Base-by-base conservation (phyloP, 1,140 invertebrate genomes). In the Sinella curviseta region DNA sequence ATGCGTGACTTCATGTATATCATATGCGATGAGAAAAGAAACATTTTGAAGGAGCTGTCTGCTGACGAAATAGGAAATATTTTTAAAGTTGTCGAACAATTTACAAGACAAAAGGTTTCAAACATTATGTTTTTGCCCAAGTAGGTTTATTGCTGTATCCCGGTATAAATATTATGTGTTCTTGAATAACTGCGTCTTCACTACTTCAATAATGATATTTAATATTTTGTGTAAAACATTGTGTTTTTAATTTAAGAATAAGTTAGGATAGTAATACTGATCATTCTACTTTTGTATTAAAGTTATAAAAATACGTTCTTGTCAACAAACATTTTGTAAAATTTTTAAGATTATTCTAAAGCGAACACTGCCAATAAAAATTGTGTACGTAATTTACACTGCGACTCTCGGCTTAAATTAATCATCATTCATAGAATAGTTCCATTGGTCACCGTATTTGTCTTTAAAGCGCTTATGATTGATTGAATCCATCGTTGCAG, bases 401-500 rank as follows among this genome's bases (percentile, higher is more conserved):
- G 57, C 57, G 8, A 60, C 8, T 60, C 57, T 60, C 14, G 24
- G 24, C 24, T 60, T 70, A 70, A 24, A 31, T 75, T 54, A 75
- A 48, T 75, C 74, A 75, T 78, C 75, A 30, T 78, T 78, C 80
- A 81, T 81, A 20, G 85, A 82, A 79, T 90, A 90, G 84, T 90
- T 88, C 83, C 89, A 90, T 82, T 90, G 89, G 82, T 90, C 89
- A 8, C 87, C 88, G 87, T 88, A 90, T 85, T 90, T 90, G 79
- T 90, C 89, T 77, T 86, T 83, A 55, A 86, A 86, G 83, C 85
- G 86, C 77, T 88, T 88, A 48, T 86, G 84, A 81, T 89, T 89
- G 2, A 87, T 57, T 30, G 83, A 81, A 84, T 90, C 87, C 77
- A 90, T 48, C 14, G 83, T 84, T 20, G 83, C 73, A 35, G 88